Base-by-base conservation (phyloP, 2,888 invertebrate species). In the Scaptomyza flava region DNA sequence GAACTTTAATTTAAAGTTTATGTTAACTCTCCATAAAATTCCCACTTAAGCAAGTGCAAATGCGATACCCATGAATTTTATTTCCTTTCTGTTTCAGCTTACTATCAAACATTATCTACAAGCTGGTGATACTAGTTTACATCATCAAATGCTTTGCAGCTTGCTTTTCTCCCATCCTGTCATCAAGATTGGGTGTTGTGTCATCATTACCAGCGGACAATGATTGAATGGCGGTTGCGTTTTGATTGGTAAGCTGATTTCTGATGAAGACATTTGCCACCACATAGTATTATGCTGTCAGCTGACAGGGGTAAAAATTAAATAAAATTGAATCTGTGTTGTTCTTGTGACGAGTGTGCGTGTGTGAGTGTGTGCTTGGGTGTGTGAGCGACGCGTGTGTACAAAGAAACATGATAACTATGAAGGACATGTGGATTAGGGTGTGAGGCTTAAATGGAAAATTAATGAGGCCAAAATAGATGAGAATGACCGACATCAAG, bases 161-260 rank as follows among this genome's bases (percentile, higher is more conserved):
- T 14, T 3, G 9, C 5, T 34, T 8, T 9, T 9, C 17, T 14
- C n/a, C 7, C 8, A 4, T 17, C 41, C 41, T 41, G 9, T 8
- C 7, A 17, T 2, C 27, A 17, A 11, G 34, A 9, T 5, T 1
- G 41, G 42, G 41, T 60, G 62, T 42, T 63, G 42, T 50, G 30
- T 14, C 65, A 64, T 65, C 50, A 36, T 65, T 14, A 50, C 36
- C 61, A 52, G 64, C 76, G 80, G 80, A 82, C 88, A 82, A 79
- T 82, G 82, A 82, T 87, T 79, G 88, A 87, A 76, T 70, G 54
- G 58, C 71, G 59, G 66, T 70, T 72, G 73, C 68, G 67, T 33
- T 79, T 68, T 81, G 76, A 87, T 82, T 76, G 76, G 79, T 87
- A 67, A 64, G 64, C 59, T 70, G 56, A 61, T 66, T 62, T 58